Evolutionary conservation across 1,140 invertebrate species (phyloP).

Genomic region (Rhagoletis pomonella): DNA sequence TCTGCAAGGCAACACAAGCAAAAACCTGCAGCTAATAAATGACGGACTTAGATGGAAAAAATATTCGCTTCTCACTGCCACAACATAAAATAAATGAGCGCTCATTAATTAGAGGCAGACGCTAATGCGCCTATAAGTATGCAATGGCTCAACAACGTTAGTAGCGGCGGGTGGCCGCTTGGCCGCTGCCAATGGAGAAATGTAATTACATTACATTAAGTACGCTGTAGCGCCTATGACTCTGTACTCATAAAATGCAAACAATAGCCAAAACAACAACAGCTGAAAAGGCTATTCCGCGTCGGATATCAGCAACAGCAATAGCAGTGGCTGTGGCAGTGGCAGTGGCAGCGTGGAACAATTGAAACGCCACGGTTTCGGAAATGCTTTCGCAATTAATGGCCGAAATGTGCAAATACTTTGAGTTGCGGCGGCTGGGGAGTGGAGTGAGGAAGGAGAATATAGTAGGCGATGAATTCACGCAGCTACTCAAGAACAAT

Average conservation of each 20-base stretch:
- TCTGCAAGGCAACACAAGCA: neutral
- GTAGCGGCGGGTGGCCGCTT: neutral
- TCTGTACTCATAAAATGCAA: conserved; percentile 17
- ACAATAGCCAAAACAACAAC: neutral
- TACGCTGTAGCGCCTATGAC: conserved; percentile 34
- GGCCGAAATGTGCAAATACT: conserved; percentile 8
- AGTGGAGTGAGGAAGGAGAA: too few relatives aligned
- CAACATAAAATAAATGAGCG: conserved; percentile 44
- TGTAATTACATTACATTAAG: conserved; percentile 42
- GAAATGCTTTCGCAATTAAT: neutral
- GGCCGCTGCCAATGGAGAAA: conserved; percentile 1
- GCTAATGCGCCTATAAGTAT: conserved; percentile 50
- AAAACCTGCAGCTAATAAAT: conserved; percentile 14
- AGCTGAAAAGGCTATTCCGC: too few relatives aligned
- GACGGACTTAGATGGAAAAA: neutral
- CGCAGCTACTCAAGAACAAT: too few relatives aligned
- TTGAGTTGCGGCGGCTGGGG: too few relatives aligned
- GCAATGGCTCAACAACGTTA: neutral
- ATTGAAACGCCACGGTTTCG: neutral
- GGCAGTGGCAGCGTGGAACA: neutral
- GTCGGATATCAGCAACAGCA: neutral
- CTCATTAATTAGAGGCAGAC: conserved; percentile 48
- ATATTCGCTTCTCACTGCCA: neutral
- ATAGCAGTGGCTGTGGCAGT: neutral
- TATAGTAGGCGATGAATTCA: too few relatives aligned